phyloP scores from a whole-genome alignment of 92 coral and sea anemone genomes.

The Parazoanthus darwini region DNA sequence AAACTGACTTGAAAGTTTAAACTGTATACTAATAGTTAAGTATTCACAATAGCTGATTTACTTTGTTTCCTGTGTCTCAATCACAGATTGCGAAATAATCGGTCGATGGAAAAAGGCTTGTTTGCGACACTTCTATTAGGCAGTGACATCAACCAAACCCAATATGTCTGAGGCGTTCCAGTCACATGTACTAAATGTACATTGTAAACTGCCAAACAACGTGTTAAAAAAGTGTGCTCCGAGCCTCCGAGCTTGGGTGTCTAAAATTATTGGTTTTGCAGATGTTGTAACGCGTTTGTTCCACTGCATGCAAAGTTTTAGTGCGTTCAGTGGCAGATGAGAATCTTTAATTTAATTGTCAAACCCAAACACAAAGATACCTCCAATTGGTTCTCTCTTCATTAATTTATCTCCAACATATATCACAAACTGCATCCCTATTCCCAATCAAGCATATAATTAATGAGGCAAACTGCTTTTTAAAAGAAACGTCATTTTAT shows the following conservation, averaged over 20 bases:
- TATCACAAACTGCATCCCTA: not conserved
- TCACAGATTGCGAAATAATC: constrained; percentile 33
- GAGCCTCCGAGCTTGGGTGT: constrained; percentile 18
- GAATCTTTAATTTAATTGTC: not conserved
- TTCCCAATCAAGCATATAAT: not conserved
- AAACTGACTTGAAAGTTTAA: too few species aligned
- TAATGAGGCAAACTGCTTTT: not conserved
- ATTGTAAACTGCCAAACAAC: constrained; percentile 17
- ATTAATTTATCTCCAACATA: not conserved
- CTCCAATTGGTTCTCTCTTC: not conserved
- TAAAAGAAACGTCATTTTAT: not conserved
- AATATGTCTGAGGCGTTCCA: not conserved
- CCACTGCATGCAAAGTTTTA: not conserved
- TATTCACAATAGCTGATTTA: not conserved
- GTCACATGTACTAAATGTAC: not conserved
- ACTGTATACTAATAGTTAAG: too few species aligned
- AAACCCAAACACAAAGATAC: not conserved
- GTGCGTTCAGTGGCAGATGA: not conserved
- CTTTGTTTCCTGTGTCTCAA: not conserved
- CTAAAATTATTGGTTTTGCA: not conserved
- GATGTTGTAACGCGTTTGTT: not conserved
- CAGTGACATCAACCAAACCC: constrained; percentile 33
- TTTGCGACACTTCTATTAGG: constrained; percentile 10
- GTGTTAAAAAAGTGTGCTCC: constrained; percentile 6
- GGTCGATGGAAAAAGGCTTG: constrained; percentile 48